Conservation (phyloP, 2,113 vertebrate genomes). For the Dryoscopus gambensis region DNA sequence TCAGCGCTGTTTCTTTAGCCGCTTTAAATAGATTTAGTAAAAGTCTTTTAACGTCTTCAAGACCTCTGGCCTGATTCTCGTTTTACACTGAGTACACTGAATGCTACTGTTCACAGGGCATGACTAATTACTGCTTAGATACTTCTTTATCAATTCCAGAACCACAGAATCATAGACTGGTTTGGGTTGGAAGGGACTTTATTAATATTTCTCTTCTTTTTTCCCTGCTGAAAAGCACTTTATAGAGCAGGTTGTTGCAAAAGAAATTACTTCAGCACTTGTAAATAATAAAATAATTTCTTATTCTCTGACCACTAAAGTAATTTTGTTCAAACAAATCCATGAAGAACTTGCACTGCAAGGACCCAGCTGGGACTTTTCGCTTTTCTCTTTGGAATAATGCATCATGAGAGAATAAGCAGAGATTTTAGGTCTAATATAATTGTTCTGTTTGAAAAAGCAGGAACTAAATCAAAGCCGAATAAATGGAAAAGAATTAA, state of each 20-base stretch:
- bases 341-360: not conserved
- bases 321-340: not conserved
- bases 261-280: not conserved
- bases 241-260: not conserved
- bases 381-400: not conserved
- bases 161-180: not conserved
- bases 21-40: not conserved
- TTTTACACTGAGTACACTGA: not conserved
- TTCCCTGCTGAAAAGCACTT: not conserved
- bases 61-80: not conserved
- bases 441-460: conserved; percentile 41
- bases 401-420: not conserved
- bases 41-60: not conserved
- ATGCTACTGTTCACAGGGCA: not conserved
- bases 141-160: not conserved
- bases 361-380: not conserved
- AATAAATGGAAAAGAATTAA: conserved; percentile 51
- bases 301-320: not conserved
- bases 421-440: conserved; percentile 11
- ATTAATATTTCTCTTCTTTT: not conserved
- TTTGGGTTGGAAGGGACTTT: not conserved
- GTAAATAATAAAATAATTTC: not conserved
- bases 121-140: not conserved
- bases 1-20: not conserved
- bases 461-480: conserved; percentile 11